Base-by-base conservation (phyloP, 2,113 vertebrate genomes). In the Falco punctatus region DNA sequence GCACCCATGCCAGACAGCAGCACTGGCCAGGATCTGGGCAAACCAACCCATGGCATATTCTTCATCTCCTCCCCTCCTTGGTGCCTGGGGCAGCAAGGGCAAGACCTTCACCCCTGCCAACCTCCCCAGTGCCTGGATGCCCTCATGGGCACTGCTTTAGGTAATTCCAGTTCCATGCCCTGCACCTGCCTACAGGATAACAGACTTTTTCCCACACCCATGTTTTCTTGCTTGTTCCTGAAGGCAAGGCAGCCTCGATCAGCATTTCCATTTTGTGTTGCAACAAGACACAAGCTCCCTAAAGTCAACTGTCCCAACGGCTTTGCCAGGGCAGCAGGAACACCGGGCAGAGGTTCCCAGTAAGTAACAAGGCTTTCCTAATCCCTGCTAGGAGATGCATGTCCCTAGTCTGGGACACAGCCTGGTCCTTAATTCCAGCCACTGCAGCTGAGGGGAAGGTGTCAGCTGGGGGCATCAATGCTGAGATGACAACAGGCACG, bases 181-280 rank as follows among this genome's bases (percentile, higher is more conserved):
- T 91, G 74, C 84, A 38, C 71, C 52, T 95, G 91, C 92, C 94
- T 82, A 46, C 66, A 86, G 84, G 70, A 20, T 77, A 96, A 88
- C 81, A 94, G 84, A 65, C 73, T 79, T 91, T 92, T 96, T 95
- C 96, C 74, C 92, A 96, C 90, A 95, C 94, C 58, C 58, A 28
- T 94, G 93, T 87, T 92, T 91, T 85, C 86, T 62, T 65, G 62
- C 87, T 92, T 82, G 81, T 77, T 78, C 92, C 96, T 75, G 57
- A 96, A 97, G 94, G 94, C 95, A 90, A 96, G 87, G 58, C 85
- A 95, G 90, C 85, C 87, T 80, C 33, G 71, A 94, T 95, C 87
- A 96, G 90, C 62, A 69, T 96, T 96, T 96, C 93, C 93, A 96
- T 65, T 88, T 85, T 85, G 58, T 95, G 90, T 96, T 96, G 90